These are phyloP conservation scores for Sebastiscus tertius DNA, from an alignment of 2,797 vertebrate species.

Conservation along the genomic window DNA sequence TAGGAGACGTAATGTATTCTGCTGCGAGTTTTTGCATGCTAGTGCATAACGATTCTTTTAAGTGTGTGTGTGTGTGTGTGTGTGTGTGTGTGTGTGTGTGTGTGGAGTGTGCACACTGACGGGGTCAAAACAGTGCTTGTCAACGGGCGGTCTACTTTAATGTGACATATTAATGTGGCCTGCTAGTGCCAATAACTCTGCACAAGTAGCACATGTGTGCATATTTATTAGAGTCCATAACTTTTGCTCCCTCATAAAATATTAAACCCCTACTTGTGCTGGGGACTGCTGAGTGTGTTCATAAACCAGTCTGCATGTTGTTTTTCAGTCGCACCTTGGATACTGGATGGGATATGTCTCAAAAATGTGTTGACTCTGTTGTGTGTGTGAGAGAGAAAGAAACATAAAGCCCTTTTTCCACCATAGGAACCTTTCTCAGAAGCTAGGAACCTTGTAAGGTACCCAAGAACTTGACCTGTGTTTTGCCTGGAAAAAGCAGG, in stretches of 20 bases:
- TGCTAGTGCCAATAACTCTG: constrained; percentile 82
- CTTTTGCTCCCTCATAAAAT: constrained; percentile 78
- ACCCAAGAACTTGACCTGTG: neutral
- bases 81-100: neutral
- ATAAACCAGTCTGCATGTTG: constrained; percentile 63
- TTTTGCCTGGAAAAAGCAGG: neutral
- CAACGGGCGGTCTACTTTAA: constrained; percentile 81
- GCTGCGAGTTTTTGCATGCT: neutral
- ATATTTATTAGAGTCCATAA: constrained; percentile 82
- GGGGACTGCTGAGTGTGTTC: constrained; percentile 73
- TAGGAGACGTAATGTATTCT: constrained; percentile 33
- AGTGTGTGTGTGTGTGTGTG: neutral
- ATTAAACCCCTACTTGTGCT: constrained; percentile 69
- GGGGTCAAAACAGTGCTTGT: constrained; percentile 81
- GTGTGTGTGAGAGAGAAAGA: neutral
- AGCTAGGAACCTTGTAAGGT: neutral
- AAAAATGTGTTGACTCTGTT: neutral
- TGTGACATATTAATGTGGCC: constrained; percentile 83
- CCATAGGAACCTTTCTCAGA: neutral
- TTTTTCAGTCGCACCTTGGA: constrained; percentile 34
- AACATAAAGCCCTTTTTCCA: neutral
- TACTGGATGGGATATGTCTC: constrained; percentile 40
- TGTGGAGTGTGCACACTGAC: constrained; percentile 38
- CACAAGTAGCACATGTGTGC: constrained; percentile 80
- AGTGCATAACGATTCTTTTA: constrained; percentile 25